Evolutionary conservation across 2,888 invertebrate genomes (phyloP).

Genomic region (Nysson spinosus): DNA sequence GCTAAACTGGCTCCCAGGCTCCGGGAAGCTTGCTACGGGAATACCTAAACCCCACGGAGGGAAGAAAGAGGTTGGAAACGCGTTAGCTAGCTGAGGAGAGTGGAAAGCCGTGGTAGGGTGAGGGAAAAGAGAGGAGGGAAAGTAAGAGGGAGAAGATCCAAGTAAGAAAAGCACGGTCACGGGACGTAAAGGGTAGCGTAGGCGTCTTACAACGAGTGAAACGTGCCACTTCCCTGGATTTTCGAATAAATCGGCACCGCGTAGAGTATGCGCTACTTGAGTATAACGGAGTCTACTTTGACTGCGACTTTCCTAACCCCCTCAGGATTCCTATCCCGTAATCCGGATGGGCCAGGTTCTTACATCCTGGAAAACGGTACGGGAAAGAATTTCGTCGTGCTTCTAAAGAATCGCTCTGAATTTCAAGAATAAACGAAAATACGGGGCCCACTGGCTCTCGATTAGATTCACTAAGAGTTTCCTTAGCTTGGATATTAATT

Average conservation of each 20-base stretch:
- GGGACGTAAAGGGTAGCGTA: conserved; percentile 42
- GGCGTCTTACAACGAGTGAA: conserved; percentile 53
- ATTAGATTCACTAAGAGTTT: too few relatives aligned
- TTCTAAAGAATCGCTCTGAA: conserved; percentile 17
- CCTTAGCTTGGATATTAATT: not conserved
- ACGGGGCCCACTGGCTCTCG: too few relatives aligned
- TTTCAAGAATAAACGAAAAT: conserved; percentile 13
- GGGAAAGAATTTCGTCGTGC: conserved; percentile 39
- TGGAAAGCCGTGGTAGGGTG: conserved; percentile 20
- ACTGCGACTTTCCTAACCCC: conserved; percentile 44
- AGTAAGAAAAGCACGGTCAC: conserved; percentile 29
- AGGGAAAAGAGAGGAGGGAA: not conserved
- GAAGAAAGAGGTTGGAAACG: conserved; percentile 25
- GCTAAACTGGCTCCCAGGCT: conserved; percentile 69
- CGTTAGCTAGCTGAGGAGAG: conserved; percentile 42
- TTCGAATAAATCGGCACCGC: conserved; percentile 64
- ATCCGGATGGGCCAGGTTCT: conserved; percentile 55
- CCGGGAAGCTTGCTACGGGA: conserved; percentile 63
- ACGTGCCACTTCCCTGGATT: conserved; percentile 64
- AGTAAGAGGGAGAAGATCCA: conserved; percentile 15
- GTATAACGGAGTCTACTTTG: conserved; percentile 59
- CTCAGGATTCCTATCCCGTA: conserved; percentile 50
- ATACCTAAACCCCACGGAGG: conserved; percentile 59
- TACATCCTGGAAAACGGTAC: conserved; percentile 33
- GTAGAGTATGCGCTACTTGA: conserved; percentile 39